Evolutionary conservation across 2,888 invertebrate genomes (phyloP).

Genomic region (Orchesellides sinensis): DNA sequence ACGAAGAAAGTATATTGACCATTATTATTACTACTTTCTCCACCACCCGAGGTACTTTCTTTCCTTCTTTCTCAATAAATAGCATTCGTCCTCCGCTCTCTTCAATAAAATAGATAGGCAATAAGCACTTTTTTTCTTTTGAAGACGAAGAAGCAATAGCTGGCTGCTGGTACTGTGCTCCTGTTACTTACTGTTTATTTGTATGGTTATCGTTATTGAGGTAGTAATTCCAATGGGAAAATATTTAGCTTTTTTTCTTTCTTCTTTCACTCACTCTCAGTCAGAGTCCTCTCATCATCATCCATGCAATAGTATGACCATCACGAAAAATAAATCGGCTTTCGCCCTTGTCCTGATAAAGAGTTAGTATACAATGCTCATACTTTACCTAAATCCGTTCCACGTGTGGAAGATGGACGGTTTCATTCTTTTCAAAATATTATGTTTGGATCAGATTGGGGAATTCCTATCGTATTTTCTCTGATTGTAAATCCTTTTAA

Average conservation of each 20-base stretch:
- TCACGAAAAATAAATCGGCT: not conserved
- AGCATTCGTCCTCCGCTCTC: slow-evolving; percentile 8
- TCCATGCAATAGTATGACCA: not conserved
- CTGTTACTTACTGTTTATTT: slow-evolving; percentile 38
- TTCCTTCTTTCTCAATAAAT: slow-evolving; percentile 33
- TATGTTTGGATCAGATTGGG: no score
- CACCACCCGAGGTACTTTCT: not conserved
- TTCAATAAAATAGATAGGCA: slow-evolving; percentile 50
- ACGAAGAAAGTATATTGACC: slow-evolving; percentile 7
- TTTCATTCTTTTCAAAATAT: no score
- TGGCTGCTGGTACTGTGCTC: not conserved
- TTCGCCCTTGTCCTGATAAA: not conserved
- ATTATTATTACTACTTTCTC: slow-evolving; percentile 27
- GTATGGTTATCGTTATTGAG: slow-evolving; percentile 59
- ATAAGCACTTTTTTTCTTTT: slow-evolving; percentile 7
- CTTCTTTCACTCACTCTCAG: slow-evolving; percentile 3
- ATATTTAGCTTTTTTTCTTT: no score
- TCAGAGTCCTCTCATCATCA: not conserved
- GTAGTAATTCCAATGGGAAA: slow-evolving; percentile 53
- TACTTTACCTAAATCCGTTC: slow-evolving; percentile 34
- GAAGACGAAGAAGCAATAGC: not conserved
- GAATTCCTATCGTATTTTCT: no score
- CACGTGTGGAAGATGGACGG: slow-evolving; percentile 5
- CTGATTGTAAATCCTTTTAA: slow-evolving; percentile 14
- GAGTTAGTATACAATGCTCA: no score